Evolutionary conservation across 2,113 vertebrate genomes (phyloP).

Genomic region (Pachycephala philippinensis): DNA sequence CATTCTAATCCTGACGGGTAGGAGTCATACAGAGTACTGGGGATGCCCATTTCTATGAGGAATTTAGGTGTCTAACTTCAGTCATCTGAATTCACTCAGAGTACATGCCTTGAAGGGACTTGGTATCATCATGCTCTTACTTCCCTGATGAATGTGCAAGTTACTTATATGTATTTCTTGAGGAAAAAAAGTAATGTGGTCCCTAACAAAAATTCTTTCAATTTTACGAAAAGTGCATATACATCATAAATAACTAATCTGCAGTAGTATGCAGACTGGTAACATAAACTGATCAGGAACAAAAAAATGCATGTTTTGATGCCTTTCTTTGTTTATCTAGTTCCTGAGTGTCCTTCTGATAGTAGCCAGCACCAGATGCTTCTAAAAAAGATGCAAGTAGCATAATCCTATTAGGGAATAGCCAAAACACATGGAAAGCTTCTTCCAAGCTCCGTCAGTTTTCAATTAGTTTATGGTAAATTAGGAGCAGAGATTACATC

Average conservation of each 20-base stretch:
- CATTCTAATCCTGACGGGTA: background rate
- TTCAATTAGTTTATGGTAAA: background rate
- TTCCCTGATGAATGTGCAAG: background rate
- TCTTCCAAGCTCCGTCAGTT: background rate
- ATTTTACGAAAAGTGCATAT: background rate
- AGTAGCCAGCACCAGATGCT: background rate
- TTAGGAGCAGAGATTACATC: background rate
- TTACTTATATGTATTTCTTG: background rate
- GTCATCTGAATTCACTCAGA: background rate
- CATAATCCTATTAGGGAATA: background rate
- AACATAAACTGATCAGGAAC: background rate
- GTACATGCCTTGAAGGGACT: background rate
- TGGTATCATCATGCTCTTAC: background rate
- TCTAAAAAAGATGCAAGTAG: background rate
- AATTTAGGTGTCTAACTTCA: background rate
- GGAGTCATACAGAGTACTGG: background rate
- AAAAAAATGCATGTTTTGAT: background rate
- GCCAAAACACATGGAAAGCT: background rate
- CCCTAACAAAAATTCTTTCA: background rate
- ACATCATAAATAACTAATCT: background rate
- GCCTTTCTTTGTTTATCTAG: background rate
- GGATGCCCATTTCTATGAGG: background rate
- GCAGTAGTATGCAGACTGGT: background rate
- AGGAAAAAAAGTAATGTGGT: background rate
- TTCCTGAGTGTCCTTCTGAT: background rate